These are phyloP conservation scores for Zygaena filipendulae DNA, from an alignment of 2,888 invertebrate species.

Conservation along the genomic window DNA sequence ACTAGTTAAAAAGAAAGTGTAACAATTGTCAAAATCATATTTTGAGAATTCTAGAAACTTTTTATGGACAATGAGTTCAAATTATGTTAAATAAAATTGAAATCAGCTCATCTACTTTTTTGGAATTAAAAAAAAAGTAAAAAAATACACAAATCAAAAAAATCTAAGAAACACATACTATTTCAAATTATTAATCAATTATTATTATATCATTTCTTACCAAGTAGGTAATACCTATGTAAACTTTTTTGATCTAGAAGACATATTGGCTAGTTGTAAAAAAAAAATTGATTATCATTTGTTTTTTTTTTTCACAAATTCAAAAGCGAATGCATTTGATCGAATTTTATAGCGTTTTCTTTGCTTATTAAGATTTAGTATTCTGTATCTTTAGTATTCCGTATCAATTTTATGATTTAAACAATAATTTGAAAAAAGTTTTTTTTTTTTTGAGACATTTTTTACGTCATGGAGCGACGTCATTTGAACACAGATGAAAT, in stretches of 20 bases:
- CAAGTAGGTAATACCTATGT: neutral
- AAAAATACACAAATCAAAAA: too few species aligned
- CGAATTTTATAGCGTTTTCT: constrained; percentile 1
- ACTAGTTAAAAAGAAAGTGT: too few species aligned
- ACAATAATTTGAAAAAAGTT: constrained; percentile 5
- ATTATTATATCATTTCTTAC: neutral
- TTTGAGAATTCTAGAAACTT: too few species aligned
- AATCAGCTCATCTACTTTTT: too few species aligned
- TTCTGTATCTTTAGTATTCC: too few species aligned
- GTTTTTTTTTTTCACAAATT: neutral
- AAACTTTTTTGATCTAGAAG: neutral
- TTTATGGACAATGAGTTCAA: too few species aligned
- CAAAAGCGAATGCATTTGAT: constrained; percentile 1
- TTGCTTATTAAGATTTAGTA: neutral
- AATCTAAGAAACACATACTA: too few species aligned
- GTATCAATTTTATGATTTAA: too few species aligned
- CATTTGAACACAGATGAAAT: constrained; percentile 2
- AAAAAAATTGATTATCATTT: neutral
- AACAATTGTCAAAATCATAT: too few species aligned
- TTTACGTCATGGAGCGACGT: constrained; percentile 2
- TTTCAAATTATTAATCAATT: too few species aligned
- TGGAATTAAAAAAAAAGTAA: too few species aligned
- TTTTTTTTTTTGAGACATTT: neutral
- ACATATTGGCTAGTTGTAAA: neutral
- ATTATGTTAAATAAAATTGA: too few species aligned